Evolutionary conservation across 1,140 invertebrate genomes (phyloP).

Genomic region (Trinorchestia longiramus): DNA sequence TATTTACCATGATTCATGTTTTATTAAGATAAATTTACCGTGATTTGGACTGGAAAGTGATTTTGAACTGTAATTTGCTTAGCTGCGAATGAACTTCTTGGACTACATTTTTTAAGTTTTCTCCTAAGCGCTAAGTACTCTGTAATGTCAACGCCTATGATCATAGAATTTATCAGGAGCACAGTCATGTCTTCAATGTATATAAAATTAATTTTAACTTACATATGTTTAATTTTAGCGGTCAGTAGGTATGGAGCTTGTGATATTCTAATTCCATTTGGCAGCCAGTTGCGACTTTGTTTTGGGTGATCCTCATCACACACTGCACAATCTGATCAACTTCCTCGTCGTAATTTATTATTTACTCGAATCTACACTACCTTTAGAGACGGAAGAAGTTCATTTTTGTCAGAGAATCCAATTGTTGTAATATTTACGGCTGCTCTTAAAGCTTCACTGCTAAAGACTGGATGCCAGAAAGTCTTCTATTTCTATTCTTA

Average conservation of each 20-base stretch:
- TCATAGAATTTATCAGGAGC: neutral
- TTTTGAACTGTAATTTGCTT: too few species aligned
- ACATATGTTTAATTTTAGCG: neutral
- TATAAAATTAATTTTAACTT: neutral
- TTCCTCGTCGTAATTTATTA: neutral
- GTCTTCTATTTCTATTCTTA: neutral
- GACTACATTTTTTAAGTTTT: neutral
- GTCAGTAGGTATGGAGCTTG: neutral
- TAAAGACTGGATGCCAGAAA: too few species aligned
- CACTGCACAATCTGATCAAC: neutral
- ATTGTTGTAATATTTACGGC: too few species aligned
- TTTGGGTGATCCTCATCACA: neutral
- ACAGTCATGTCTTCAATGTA: neutral
- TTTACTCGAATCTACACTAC: neutral
- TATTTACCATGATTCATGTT: too few species aligned
- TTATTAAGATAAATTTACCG: too few species aligned
- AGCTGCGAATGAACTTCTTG: too few species aligned
- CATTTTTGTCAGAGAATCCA: neutral
- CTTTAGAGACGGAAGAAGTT: neutral
- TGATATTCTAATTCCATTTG: neutral
- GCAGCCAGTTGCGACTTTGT: neutral
- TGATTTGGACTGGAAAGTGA: too few species aligned
- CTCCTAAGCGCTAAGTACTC: neutral
- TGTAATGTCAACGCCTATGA: neutral
- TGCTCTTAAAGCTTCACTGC: neutral